Base-by-base conservation (phyloP, 2,888 invertebrate genomes). In the Drosophila hawaiiensis region DNA sequence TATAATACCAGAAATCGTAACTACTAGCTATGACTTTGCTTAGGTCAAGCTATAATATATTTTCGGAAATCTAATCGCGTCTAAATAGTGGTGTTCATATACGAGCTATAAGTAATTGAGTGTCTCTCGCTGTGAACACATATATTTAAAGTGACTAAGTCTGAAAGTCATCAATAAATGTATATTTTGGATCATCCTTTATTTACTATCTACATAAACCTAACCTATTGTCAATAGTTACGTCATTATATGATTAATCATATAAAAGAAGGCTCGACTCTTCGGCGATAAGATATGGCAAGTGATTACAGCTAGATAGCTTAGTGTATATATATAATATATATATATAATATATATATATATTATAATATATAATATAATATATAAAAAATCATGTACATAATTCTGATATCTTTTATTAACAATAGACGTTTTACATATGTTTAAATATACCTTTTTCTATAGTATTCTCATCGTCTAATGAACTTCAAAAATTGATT, bases 181-280 rank as follows among this genome's bases (percentile, higher is more conserved):
- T 9, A 47, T 47, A 16, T 47, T 47, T 47, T 16, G 4, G 16
- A 47, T 47, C 25, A 25, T 16, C 16, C 47, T 16, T 25, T 2
- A 7, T 22, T 22, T 22, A 47, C 22, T 47, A 47, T 25, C 47
- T 4, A 22, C 4, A 47, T 25, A 47, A 16, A 16, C 4, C 25
- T 4, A 53, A 5, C 31, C 9, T 31, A 4, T 22, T 33, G 31
- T 19, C 33, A 16, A 25, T 35, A 3, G 3, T 35, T 25, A 54
- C 35, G 12, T 25, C 22, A 28, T 14, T 28, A 19, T 19, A 22
- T 35, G 25, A 25, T 28, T 37, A 37, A 55, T 39, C 28, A 37
- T 12, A 60, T n/a, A 70, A 50, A 49, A n/a, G 54, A 47, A 56
- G 69, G 71, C 71, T 62, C 61, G 71, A 43, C 69, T 58, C 22